Evolutionary conservation across 1,140 invertebrate genomes (phyloP), one percentile per base, ranked within the genome.

Genomic region (Sweltsa coloradensis): DNA sequence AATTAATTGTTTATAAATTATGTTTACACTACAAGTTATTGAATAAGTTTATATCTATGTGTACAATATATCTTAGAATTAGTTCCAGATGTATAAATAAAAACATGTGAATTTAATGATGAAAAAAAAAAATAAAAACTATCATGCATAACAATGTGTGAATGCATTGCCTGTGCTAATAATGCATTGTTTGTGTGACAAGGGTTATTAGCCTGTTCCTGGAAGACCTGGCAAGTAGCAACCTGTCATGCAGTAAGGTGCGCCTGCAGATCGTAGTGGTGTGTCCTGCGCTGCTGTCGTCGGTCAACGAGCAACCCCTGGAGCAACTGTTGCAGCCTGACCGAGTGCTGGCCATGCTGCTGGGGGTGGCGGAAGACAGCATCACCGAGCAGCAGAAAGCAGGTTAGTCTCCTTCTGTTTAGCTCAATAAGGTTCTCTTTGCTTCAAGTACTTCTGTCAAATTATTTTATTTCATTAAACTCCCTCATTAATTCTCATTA

Each of bases 251-350:
- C n/a, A n/a, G n/a, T n/a, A n/a, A n/a, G n/a, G n/a, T n/a, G n/a
- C n/a, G 81, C 45, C 62, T 88, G 6, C 84, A 88, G 60, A 78
- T 90, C 31, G 70, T 89, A 5, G 79, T 90, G 5, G 57, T 89
- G 5, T 89, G 85, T 58, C 85, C 86, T 0, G 69, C 72, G 9
- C 69, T 89, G 21, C 59, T 85, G 42, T 71, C 77, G 3, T 73
- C 77, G 26, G 66, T 81, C 13, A 60, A 71, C 11, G 75, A 73
- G 25, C 60, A 64, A 26, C 64, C 67, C 0, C 61, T 83, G 2
- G 73, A 78, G 1, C 73, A 73, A 40, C 65, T 84, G 5, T 68
- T 89, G 13, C 70, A 76, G 47, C 63, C 74, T 2, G 80, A 85
- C 16, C 78, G 81, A 53, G 78, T 86, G 4, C 61, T 90, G 23